Evolutionary conservation across 2,113 vertebrate genomes (phyloP), one percentile per base, ranked within the genome.

Genomic region (Onychorhynchus coronatus): DNA sequence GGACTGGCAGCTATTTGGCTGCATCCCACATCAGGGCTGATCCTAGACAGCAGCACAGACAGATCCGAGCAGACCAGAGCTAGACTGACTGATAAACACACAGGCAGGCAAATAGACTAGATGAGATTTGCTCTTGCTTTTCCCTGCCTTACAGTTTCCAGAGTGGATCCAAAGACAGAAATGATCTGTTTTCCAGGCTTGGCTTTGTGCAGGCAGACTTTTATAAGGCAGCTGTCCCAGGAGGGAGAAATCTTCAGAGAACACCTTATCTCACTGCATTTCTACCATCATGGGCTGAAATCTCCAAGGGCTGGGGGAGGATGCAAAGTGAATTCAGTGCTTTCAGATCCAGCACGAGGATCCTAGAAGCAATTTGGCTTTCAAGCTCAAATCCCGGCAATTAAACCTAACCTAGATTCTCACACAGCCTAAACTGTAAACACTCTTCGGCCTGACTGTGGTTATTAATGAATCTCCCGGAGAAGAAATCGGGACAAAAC

Each of bases 341-440:
- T 93, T 88, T 85, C 80, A 89, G 77, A 92, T 73, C 92, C 91
- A 68, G 53, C 70, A 55, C 13, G 9, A 82, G 84, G 70, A 95
- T 92, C 74, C 76, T 94, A 79, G 70, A 79, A 93, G 61, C 65
- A 92, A 72, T 90, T 91, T 85, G 93, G 85, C 85, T 93, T 96
- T 94, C 76, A 77, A 75, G 81, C 90, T 86, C 85, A 92, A 95
- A 93, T 72, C 55, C 11, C 4, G 5, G 91, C 96, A 96, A 85
- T 96, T 96, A 97, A 96, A 95, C 83, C 86, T 96, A 97, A 94
- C 93, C 92, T 84, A 96, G 92, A 96, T 96, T 94, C 82, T 78
- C 77, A 82, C 66, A 71, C 61, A 87, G 86, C 61, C 89, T 37
- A 67, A 96, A 89, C 93, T 13, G 2, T 84, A 93, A 96, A 94